Evolutionary conservation across 2,888 invertebrate species (phyloP).

Genomic region (Cheilosia soror): DNA sequence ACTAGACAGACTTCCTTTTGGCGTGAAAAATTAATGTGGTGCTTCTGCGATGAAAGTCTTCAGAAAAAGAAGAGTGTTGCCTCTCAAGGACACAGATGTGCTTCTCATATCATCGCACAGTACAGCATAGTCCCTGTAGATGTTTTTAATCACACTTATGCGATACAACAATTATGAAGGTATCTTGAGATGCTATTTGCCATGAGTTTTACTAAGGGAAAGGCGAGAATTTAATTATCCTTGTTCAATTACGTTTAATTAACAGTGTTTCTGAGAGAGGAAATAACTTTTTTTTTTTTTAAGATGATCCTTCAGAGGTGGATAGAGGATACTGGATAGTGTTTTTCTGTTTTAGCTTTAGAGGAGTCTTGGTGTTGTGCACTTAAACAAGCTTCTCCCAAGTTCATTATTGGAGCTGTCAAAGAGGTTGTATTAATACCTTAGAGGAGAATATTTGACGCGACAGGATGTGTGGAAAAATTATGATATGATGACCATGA

Average conservation of each 20-base stretch:
- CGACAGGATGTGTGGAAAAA: no score
- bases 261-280: conserved; percentile 15
- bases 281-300: conserved; percentile 42
- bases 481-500: no score
- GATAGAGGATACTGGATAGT: background rate
- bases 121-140: background rate
- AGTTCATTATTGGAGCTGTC: no score
- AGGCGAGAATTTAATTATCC: conserved; percentile 55
- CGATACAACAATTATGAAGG: conserved; percentile 30
- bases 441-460: no score
- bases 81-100: background rate
- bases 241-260: conserved; percentile 61
- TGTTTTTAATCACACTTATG: conserved; percentile 17
- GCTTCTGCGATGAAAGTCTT: no score
- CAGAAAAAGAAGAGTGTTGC: no score
- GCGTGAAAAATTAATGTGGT: no score
- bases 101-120: background rate
- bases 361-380: no score
- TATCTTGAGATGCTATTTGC: background rate
- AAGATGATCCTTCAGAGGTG: conserved; percentile 34
- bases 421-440: no score
- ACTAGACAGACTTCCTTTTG: no score
- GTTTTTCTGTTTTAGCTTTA: background rate
- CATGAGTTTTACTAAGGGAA: background rate
- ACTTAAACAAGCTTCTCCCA: no score